Evolutionary conservation across 2,113 vertebrate genomes (phyloP).

Genomic region (Abramis brama): DNA sequence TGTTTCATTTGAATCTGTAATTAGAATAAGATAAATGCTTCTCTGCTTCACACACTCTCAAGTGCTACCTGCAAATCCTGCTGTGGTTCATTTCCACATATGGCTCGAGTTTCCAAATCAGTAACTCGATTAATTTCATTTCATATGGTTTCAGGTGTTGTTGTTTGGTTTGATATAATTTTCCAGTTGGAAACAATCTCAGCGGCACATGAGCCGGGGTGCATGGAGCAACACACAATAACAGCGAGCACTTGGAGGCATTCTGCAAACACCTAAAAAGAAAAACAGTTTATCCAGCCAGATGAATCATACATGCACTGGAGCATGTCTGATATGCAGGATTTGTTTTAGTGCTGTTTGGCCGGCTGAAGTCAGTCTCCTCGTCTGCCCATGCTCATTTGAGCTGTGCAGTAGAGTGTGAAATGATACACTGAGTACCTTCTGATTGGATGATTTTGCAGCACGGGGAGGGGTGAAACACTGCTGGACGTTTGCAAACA

Average conservation of each 20-base stretch:
- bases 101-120: conserved; percentile 47
- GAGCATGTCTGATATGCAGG: conserved; percentile 45
- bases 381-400: conserved; percentile 63
- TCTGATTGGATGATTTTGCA: conserved; percentile 67
- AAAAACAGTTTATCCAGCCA: conserved; percentile 47
- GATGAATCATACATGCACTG: conserved; percentile 46
- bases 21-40: conserved; percentile 4
- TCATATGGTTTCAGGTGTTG: conserved; percentile 49
- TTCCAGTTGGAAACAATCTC: conserved; percentile 52
- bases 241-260: conserved; percentile 36
- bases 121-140: conserved; percentile 55
- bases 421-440: conserved; percentile 60
- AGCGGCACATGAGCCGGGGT: conserved; percentile 45
- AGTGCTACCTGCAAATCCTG: background rate
- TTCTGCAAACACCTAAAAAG: conserved; percentile 36
- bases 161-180: conserved; percentile 50
- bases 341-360: conserved; percentile 62
- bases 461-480: conserved; percentile 37
- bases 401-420: conserved; percentile 61
- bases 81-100: conserved; percentile 31
- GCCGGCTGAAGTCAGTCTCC: conserved; percentile 57
- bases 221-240: conserved; percentile 33
- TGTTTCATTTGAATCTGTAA: background rate
- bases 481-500: background rate
- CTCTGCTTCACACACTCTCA: background rate